A percentile compares a stretch with the other conserved stretches of the same genome.
These are phyloP conservation scores for Phymanthus crucifer DNA, from an alignment of 92 coral and sea anemone species.

Conservation along the genomic window DNA sequence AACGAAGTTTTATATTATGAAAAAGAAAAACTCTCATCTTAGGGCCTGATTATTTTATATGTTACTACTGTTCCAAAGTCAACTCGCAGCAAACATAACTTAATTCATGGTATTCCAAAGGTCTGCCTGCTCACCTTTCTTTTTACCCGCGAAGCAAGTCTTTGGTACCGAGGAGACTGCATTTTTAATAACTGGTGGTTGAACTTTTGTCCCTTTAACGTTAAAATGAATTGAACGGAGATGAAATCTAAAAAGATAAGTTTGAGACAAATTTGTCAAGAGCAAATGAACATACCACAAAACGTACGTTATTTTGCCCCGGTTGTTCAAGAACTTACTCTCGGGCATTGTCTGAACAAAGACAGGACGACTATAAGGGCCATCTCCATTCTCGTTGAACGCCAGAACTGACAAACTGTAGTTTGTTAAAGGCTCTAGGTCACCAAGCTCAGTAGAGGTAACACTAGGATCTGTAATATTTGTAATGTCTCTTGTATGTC, in stretches of 20 bases:
- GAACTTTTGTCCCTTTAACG: background rate
- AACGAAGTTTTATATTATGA: too few relatives aligned
- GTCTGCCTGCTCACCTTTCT: conserved; percentile 4
- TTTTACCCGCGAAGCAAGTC: background rate
- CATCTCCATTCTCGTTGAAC: conserved; percentile 46
- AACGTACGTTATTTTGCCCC: too few relatives aligned
- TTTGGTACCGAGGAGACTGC: background rate
- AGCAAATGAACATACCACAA: too few relatives aligned
- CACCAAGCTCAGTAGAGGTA: conserved; percentile 9
- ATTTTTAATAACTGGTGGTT: background rate
- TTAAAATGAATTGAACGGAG: conserved; percentile 9
- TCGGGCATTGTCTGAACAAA: conserved; percentile 30
- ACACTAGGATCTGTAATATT: background rate
- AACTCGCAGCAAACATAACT: too few relatives aligned
- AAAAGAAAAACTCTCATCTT: too few relatives aligned
- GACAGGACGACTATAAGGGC: conserved; percentile 39
- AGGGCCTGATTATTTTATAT: too few relatives aligned
- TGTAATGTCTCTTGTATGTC: too few relatives aligned
- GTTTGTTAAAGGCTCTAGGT: conserved; percentile 55
- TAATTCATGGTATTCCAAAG: too few relatives aligned
- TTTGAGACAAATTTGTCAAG: background rate
- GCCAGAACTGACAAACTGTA: conserved; percentile 39
- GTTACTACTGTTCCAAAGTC: too few relatives aligned
- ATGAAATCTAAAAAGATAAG: conserved; percentile 19
- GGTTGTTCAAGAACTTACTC: conserved; percentile 11